Evolutionary conservation across 2,888 invertebrate species (phyloP).

Genomic region (Caenorhabditis panamensis): DNA sequence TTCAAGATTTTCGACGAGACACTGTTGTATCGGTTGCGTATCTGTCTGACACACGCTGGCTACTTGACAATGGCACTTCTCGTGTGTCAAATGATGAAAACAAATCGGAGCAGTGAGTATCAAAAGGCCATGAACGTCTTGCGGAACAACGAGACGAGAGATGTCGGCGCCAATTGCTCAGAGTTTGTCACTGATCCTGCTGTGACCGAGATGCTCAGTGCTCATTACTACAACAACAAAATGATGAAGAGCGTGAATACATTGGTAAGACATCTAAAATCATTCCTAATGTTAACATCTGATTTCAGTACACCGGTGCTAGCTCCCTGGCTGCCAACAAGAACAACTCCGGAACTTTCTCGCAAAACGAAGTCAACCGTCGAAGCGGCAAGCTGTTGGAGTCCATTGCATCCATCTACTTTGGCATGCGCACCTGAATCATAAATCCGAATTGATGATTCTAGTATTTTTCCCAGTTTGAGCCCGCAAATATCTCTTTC

Average conservation of each 20-base stretch:
- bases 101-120: constrained; percentile 3
- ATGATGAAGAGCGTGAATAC: constrained; percentile 53
- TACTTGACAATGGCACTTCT: constrained; percentile 49
- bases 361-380: constrained; percentile 30
- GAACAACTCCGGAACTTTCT: constrained; percentile 18
- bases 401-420: constrained; percentile 33
- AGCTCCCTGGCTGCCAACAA: constrained; percentile 43
- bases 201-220: constrained; percentile 43
- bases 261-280: constrained; percentile 29
- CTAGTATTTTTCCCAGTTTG: neutral
- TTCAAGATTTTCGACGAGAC: constrained; percentile 7
- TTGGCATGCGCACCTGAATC: constrained; percentile 36
- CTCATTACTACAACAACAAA: constrained; percentile 21
- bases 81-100: constrained; percentile 47
- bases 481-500: too few relatives aligned
- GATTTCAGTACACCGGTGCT: constrained; percentile 40
- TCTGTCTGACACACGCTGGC: constrained; percentile 43
- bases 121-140: constrained; percentile 39
- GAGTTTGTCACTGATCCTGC: constrained; percentile 36
- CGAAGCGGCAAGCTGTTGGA: constrained; percentile 25
- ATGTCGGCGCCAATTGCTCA: constrained; percentile 53
- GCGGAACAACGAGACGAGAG: constrained; percentile 46
- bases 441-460: too few relatives aligned
- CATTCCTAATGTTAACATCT: neutral
- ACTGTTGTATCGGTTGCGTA: constrained; percentile 30